Conservation (phyloP, 2,888 invertebrate species). For the Dasysyrphus albostriatus region DNA sequence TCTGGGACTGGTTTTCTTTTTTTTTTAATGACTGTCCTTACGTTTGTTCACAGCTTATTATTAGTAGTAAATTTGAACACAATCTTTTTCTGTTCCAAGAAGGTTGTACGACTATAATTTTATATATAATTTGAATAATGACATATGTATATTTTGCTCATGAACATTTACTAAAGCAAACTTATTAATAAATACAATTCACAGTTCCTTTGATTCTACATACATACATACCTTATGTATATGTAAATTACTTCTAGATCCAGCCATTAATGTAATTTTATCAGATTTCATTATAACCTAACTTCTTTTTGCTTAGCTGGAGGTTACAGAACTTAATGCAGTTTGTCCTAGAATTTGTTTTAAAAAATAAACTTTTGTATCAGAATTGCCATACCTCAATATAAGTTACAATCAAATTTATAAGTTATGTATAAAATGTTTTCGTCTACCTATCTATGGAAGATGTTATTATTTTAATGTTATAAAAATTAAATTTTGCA, state of each 20-base stretch:
- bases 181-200: background rate
- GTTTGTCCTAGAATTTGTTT: background rate
- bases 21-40: no score
- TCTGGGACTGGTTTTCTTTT: no score
- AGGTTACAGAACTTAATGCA: no score
- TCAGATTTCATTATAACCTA: background rate
- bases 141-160: no score
- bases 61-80: no score
- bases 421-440: background rate
- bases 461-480: conserved; percentile 3
- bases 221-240: background rate
- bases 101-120: no score
- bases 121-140: no score
- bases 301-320: no score
- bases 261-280: background rate
- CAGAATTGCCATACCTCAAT: background rate
- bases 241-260: background rate
- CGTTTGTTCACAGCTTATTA: no score
- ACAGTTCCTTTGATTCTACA: conserved; percentile 4
- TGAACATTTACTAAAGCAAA: background rate
- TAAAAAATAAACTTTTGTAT: background rate
- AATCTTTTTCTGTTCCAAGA: no score
- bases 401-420: background rate
- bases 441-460: no score
- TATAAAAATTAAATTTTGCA: background rate